These are phyloP conservation scores for Endotricha flammealis DNA, from an alignment of 2,888 invertebrate species.

Conservation along the genomic window DNA sequence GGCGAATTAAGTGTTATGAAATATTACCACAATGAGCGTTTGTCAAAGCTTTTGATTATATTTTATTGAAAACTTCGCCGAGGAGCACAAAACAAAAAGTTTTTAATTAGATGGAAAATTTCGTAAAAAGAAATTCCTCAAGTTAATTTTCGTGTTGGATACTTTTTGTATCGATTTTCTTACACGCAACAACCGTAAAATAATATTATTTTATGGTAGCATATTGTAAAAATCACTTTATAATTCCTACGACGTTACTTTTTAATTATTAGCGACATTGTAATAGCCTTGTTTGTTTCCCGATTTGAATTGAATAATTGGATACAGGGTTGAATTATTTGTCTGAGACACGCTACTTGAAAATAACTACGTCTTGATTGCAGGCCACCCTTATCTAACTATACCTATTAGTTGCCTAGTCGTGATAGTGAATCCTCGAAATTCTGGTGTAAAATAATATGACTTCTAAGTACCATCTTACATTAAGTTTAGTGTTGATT, in stretches of 20 bases:
- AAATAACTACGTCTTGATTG: slow-evolving; percentile 1
- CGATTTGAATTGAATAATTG: slow-evolving; percentile 4
- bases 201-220: not conserved
- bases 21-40: not conserved
- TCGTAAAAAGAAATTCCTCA: slow-evolving; percentile 5
- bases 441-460: too few species aligned
- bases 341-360: slow-evolving; percentile 7
- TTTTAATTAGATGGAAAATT: slow-evolving; percentile 10
- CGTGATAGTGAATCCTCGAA: too few species aligned
- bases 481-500: too few species aligned
- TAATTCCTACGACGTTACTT: not conserved
- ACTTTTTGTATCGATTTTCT: not conserved
- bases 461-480: too few species aligned
- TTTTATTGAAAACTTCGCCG: slow-evolving; percentile 6
- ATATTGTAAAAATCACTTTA: not conserved
- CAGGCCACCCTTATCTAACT: too few species aligned
- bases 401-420: too few species aligned
- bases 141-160: slow-evolving; percentile 5
- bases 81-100: slow-evolving; percentile 6
- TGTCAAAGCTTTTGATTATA: slow-evolving; percentile 4
- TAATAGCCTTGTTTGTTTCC: slow-evolving; percentile 6
- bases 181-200: not conserved
- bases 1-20: too few species aligned
- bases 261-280: not conserved
- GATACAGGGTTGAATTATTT: slow-evolving; percentile 5